phyloP scores from a whole-genome alignment of 2,888 invertebrate species.

The Drosophila macrospina region DNA sequence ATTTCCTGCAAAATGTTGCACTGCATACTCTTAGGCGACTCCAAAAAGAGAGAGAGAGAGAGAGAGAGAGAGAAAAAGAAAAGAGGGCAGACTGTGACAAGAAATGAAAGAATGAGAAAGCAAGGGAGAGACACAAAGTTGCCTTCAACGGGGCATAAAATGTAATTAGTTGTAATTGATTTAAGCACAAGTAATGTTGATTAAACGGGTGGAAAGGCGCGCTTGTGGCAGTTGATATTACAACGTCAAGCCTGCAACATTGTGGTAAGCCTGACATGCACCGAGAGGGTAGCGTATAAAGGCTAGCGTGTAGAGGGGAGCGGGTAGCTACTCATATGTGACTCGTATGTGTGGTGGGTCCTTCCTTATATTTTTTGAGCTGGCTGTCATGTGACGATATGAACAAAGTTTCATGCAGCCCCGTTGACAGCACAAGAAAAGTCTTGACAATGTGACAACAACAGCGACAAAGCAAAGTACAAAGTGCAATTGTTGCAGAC shows the following conservation, averaged over 20 bases:
- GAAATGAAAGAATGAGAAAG: not conserved
- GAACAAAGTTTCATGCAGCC: conserved; percentile 69
- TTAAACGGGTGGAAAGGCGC: conserved; percentile 58
- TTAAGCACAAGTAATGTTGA: conserved; percentile 81
- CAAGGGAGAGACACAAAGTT: conserved; percentile 57
- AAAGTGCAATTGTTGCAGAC: conserved; percentile 65
- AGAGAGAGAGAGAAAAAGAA: not conserved
- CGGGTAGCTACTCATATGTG: conserved; percentile 1
- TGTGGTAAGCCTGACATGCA: conserved; percentile 57
- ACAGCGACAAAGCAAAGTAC: conserved; percentile 56
- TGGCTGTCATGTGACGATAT: conserved; percentile 68
- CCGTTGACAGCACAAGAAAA: conserved; percentile 75
- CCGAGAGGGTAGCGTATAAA: not conserved
- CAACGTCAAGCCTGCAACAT: conserved; percentile 62
- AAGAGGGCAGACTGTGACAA: not conserved
- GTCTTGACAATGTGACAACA: conserved; percentile 67
- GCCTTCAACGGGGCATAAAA: conserved; percentile 71
- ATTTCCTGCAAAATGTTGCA: conserved; percentile 39
- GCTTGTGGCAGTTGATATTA: conserved; percentile 49
- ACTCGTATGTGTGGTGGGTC: conserved; percentile 12
- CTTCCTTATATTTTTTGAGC: conserved; percentile 63
- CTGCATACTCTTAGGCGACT: conserved; percentile 36
- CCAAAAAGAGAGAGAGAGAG: not conserved
- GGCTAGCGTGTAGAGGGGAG: not conserved
- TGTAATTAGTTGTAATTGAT: conserved; percentile 81